Evolutionary conservation across 2,888 invertebrate genomes (phyloP), one percentile per base, ranked within the genome.

Genomic region (Lepidonotus clava): DNA sequence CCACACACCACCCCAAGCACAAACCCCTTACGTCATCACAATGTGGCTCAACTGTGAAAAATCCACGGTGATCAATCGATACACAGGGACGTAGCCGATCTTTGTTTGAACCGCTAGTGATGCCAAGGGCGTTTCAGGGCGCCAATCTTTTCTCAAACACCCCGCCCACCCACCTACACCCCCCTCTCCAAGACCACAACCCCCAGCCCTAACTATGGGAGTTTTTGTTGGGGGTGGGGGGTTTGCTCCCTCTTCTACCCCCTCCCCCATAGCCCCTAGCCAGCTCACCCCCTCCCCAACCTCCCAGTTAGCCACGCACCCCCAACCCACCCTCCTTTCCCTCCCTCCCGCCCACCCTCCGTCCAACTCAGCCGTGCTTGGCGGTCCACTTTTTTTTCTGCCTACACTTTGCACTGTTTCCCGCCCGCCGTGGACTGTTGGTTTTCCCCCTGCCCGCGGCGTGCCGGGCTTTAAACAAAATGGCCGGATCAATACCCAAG

Each of bases 391-490:
- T 76, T 38, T 38, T 38, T 41, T 6, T 80, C 41, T 46, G 46
- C 8, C 46, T 80, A 80, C 46, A 80, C 71, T 71, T 80, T 80
- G 46, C 80, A 80, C 46, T 41, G 46, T 80, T 80, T 80, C 80
- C 46, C 80, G 46, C 32, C 24, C 28, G 80, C 28, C 46, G 80
- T 80, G 80, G 80, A 80, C 80, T 80, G 51, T 41, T 80, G 80
- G 80, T 80, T 80, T 80, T 80, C 80, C 80, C n/a, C 41, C 80
- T 80, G 80, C 80, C 80, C 80, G 80, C 80, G 80, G 80, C 80
- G 34, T 80, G 80, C 80, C 32, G 46, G 46, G 80, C 80, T 80
- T 80, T 80, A 80, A 80, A 80, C 80, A 80, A 80, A 80, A 80
- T 80, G 80, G 51, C n/a, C 41, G 46, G 80, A 80, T 80, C 80